Conservation (phyloP, 1,140 invertebrate species). For the Drosophila mauritiana region DNA sequence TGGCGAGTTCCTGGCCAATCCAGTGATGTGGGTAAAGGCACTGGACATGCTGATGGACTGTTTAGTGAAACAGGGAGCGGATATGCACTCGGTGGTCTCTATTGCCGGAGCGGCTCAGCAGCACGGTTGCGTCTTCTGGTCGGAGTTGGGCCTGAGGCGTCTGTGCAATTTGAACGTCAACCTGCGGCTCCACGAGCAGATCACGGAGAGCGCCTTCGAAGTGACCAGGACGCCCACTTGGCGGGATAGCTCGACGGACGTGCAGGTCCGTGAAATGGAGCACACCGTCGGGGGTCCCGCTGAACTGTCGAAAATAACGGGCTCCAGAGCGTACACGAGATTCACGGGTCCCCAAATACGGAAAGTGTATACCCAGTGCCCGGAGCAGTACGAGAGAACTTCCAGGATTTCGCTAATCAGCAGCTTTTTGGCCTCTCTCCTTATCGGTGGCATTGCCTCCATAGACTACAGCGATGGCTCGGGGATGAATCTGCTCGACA, state of each 20-base stretch:
- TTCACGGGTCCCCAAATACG: constrained; percentile 97
- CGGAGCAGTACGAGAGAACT: constrained; percentile 91
- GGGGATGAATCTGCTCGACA: constrained; percentile 98
- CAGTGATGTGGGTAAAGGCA: constrained; percentile 97
- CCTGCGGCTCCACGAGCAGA: constrained; percentile 92
- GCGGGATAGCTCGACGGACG: constrained; percentile 95
- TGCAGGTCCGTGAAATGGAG: constrained; percentile 91
- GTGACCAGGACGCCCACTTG: constrained; percentile 93
- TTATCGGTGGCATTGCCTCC: constrained; percentile 94
- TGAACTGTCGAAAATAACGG: constrained; percentile 93
- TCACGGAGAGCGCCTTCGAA: constrained; percentile 90
- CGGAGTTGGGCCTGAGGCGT: constrained; percentile 88
- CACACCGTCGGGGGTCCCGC: constrained; percentile 90
- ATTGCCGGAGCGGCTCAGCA: constrained; percentile 97
- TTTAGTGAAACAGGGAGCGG: constrained; percentile 90
- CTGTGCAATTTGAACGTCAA: constrained; percentile 89
- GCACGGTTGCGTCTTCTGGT: constrained; percentile 98
- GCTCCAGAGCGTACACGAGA: constrained; percentile 94
- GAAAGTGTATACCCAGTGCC: constrained; percentile 90
- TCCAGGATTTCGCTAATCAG: constrained; percentile 96
- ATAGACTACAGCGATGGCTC: constrained; percentile 97
- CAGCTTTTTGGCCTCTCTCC: constrained; percentile 94
- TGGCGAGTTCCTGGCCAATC: constrained; percentile 87
- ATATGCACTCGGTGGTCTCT: constrained; percentile 91
- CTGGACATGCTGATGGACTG: constrained; percentile 95